Conservation (phyloP, 2,113 vertebrate species). For the Hemicordylus capensis region DNA sequence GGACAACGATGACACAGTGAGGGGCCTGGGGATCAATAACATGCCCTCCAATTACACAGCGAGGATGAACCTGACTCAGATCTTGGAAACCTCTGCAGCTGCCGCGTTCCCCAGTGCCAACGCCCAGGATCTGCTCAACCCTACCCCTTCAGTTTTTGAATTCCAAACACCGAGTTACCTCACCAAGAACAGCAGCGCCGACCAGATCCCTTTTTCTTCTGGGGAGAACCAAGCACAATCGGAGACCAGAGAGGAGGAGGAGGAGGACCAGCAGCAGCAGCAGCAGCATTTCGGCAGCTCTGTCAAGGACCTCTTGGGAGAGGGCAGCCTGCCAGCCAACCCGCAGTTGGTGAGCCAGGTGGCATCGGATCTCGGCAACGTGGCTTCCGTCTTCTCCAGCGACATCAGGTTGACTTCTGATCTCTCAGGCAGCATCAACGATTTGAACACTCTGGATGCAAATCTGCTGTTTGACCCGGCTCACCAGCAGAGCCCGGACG, state of each 20-base stretch:
- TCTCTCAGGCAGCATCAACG: slow-evolving; percentile 94
- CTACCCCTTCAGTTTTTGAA: slow-evolving; percentile 86
- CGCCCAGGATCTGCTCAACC: slow-evolving; percentile 83
- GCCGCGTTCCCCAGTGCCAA: slow-evolving; percentile 83
- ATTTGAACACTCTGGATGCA: slow-evolving; percentile 94
- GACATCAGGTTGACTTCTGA: slow-evolving; percentile 94
- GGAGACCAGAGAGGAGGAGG: slow-evolving; percentile 75
- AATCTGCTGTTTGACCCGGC: slow-evolving; percentile 96
- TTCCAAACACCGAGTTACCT: slow-evolving; percentile 91
- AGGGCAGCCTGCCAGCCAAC: slow-evolving; percentile 82
- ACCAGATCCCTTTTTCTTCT: slow-evolving; percentile 86
- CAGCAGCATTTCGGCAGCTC: slow-evolving; percentile 89
- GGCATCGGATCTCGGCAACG: slow-evolving; percentile 82
- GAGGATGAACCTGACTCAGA: slow-evolving; percentile 98
- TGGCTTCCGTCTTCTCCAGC: slow-evolving; percentile 84
- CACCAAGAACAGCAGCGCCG: slow-evolving; percentile 86
- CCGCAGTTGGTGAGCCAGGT: slow-evolving; percentile 86
- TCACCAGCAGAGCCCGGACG: slow-evolving; percentile 94
- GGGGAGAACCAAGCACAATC: slow-evolving; percentile 89
- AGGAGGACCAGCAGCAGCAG: slow-evolving; percentile 45
- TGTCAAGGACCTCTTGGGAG: slow-evolving; percentile 89
- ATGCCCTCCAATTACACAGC: slow-evolving; percentile 94
- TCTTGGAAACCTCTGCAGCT: slow-evolving; percentile 87
- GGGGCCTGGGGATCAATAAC: slow-evolving; percentile 91
- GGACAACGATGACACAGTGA: slow-evolving; percentile 85